Base-by-base conservation (phyloP, 2,888 invertebrate species). In the Tryphoninae sp. region DNA sequence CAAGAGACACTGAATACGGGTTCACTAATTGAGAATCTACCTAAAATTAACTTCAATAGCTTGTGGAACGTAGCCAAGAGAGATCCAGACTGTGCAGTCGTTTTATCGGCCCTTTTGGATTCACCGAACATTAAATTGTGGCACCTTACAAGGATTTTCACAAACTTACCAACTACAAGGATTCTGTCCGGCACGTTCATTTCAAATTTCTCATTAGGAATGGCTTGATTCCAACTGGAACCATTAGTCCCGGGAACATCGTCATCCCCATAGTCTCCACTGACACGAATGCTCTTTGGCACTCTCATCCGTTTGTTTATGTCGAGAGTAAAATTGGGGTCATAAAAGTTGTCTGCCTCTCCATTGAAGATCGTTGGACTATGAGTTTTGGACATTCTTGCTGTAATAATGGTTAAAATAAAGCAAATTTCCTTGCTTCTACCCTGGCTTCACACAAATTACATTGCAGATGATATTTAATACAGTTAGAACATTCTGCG, bases 181-280 rank as follows among this genome's bases (percentile, higher is more conserved):
- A 98, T 98, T 89, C 98, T 95, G 89, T 98, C 98, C 2, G 98
- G 98, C 51, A 98, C 98, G 89, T 96, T 96, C 98, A 98, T 98
- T 87, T 96, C 96, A 91, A 96, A 95, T 92, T 96, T 96, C 87
- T 97, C 96, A 72, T 86, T 86, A 11, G 86, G 74, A 59, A 87
- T 79, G 2, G 89, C 72, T 87, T 93, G 94, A 81, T 94, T 93
- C 95, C 95, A 96, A 58, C 93, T 86, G 59, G 90, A 94, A 82
- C 93, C 93, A 83, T 94, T 94, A 74, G 93, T 92, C 84, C 95
- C 95, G 90, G 95, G 94, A 8, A 94, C 93, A 62, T 93, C 91
- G 72, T 96, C 95, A 74, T 95, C 94, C 23, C 93, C 93, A 85
- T 93, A 94, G 88, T 95, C 95, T 13, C 96, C 96, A 85, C 94